Conservation (phyloP, 2,888 invertebrate species). For the Ceratothoa steindachneri region DNA sequence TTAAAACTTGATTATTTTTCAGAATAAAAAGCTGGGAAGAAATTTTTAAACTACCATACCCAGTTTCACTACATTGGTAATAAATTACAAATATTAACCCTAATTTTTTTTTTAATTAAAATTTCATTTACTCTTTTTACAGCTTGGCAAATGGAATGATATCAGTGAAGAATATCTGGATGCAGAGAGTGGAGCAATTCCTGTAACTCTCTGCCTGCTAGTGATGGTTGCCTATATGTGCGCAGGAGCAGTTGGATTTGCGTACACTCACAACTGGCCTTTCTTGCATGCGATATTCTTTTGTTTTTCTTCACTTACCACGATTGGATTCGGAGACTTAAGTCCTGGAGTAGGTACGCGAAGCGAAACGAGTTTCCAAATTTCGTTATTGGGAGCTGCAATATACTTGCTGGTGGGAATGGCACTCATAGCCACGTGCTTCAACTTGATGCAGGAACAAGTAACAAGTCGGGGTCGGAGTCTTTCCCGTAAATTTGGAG, state of each 20-base stretch:
- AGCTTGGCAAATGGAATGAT: constrained; percentile 9
- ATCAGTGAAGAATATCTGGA: constrained; percentile 17
- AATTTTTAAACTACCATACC: no score
- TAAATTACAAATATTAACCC: no score
- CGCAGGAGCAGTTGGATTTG: constrained; percentile 44
- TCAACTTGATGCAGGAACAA: constrained; percentile 55
- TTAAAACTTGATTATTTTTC: no score
- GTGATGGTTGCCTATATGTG: constrained; percentile 44
- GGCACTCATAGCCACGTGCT: constrained; percentile 57
- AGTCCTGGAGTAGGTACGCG: constrained; percentile 33
- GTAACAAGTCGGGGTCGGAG: constrained; percentile 47
- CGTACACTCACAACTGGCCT: constrained; percentile 43
- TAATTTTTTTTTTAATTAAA: no score
- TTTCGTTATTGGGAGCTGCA: constrained; percentile 47
- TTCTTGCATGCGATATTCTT: constrained; percentile 46
- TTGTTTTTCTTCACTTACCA: constrained; percentile 47
- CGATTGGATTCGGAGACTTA: constrained; percentile 48
- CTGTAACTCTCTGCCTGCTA: constrained; percentile 42
- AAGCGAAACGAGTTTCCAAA: constrained; percentile 30
- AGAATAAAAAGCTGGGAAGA: no score
- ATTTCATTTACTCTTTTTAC: no score
- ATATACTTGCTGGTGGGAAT: constrained; percentile 56
- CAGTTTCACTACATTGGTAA: no score
- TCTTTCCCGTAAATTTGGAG: constrained; percentile 16
- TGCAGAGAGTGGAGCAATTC: constrained; percentile 36